Base-by-base conservation (phyloP, 2,113 vertebrate genomes). In the Dipodomys merriami region DNA sequence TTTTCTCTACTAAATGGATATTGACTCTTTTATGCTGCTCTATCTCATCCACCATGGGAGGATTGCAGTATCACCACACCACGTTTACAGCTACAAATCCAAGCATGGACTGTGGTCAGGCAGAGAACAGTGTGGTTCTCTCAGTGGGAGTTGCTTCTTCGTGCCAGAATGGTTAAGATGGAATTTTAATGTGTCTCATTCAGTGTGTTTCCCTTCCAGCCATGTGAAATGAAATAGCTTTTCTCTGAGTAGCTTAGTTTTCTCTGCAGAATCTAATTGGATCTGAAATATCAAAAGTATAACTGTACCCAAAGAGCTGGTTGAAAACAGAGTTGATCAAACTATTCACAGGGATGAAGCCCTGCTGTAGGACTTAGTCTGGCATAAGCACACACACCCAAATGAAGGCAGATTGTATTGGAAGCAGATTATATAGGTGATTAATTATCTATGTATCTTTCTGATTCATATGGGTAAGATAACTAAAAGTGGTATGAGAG, bases 181-280 rank as follows among this genome's bases (percentile, higher is more conserved):
- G 81, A 85, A 69, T 46, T 73, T 73, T 49, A 69, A 39, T 25
- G 13, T 68, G 73, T 78, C 19, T 90, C 57, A 9, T 77, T 84
- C 13, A 11, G 39, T 49, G 35, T 65, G 20, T 30, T 0, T 4
- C 10, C 7, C 30, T 73, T 16, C 29, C 53, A 33, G 10, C 65
- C 68, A 57, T 25, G n/a, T 69, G 91, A 90, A 69, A 81, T 84
- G 35, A 64, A 91, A 84, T 87, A 64, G 27, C 19, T 93, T 93
- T 84, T 72, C 49, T 87, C 62, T 77, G 35, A 83, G 46, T 76
- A 78, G 68, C 53, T 93, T 86, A 76, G 65, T 90, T 94, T 83
- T 85, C 82, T 94, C 57, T 35, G 46, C 7, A 76, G 85, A 84
- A 82, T 67, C 73, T 73, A 79, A 39, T 93, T 87, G 86, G 82